Evolutionary conservation across 2,113 vertebrate species (phyloP).

Genomic region (Hylia prasina): DNA sequence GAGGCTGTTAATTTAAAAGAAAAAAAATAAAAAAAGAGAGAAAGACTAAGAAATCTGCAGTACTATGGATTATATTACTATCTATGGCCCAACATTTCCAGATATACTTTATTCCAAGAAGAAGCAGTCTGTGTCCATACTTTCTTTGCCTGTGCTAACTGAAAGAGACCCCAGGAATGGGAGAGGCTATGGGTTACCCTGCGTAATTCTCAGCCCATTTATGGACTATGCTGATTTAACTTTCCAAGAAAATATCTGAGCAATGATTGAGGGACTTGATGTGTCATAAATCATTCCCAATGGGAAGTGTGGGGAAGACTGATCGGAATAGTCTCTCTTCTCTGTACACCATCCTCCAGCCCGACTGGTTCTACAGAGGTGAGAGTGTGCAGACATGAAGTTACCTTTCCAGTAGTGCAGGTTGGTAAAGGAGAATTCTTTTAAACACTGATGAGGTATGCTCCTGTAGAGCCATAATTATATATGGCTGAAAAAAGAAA

Average conservation of each 20-base stretch:
- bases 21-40: background rate
- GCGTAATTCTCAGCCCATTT: background rate
- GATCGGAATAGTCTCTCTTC: background rate
- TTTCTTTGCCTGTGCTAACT: background rate
- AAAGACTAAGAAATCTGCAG: background rate
- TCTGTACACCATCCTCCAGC: background rate
- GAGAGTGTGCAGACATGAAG: background rate
- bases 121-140: background rate
- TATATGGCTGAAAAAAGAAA: background rate
- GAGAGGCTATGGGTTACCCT: background rate
- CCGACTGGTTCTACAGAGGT: background rate
- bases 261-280: background rate
- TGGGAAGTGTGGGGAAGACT: background rate
- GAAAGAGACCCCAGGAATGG: background rate
- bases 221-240: background rate
- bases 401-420: background rate
- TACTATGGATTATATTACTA: background rate
- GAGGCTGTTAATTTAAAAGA: background rate
- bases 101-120: background rate
- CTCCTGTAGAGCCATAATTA: background rate
- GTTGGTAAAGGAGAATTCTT: background rate
- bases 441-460: background rate
- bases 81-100: background rate
- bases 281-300: background rate
- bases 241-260: background rate